Percentiles rank a stretch among this genome's conserved stretches.
Conservation (phyloP, 2,888 invertebrate genomes). For the Doris montereyensis region DNA sequence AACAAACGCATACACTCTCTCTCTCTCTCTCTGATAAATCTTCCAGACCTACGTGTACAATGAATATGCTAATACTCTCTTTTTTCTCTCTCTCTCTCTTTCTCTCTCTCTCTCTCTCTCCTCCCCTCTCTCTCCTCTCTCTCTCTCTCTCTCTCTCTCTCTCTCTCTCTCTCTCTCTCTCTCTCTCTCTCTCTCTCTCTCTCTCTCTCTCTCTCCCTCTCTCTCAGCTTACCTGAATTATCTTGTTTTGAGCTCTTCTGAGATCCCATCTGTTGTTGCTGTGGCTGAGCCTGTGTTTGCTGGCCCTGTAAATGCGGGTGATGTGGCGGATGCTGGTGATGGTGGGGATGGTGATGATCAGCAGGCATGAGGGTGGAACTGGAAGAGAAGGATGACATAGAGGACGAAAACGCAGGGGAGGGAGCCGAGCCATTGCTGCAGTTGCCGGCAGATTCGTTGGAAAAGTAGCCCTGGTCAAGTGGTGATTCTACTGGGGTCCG, state of each 20-base stretch:
- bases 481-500: constrained; percentile 56
- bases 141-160: no score
- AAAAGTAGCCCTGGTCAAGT: constrained; percentile 67
- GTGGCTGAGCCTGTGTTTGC: not conserved
- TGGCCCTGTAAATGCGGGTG: not conserved
- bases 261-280: not conserved
- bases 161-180: no score
- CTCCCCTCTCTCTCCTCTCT: no score
- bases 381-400: constrained; percentile 44
- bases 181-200: no score
- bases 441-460: constrained; percentile 57
- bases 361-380: constrained; percentile 46
- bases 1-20: no score
- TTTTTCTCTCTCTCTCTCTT: no score
- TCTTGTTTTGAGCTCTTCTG: not conserved
- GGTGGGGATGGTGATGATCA: constrained; percentile 17
- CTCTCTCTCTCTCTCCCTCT: no score
- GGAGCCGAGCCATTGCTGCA: constrained; percentile 62
- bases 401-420: constrained; percentile 43
- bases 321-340: not conserved
- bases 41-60: no score
- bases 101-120: no score
- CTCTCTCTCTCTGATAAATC: no score
- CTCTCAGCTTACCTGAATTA: constrained; percentile 28
- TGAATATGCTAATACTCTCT: no score